phyloP scores from a whole-genome alignment of 2,113 vertebrate species.

The Dasyprocta punctata region DNA sequence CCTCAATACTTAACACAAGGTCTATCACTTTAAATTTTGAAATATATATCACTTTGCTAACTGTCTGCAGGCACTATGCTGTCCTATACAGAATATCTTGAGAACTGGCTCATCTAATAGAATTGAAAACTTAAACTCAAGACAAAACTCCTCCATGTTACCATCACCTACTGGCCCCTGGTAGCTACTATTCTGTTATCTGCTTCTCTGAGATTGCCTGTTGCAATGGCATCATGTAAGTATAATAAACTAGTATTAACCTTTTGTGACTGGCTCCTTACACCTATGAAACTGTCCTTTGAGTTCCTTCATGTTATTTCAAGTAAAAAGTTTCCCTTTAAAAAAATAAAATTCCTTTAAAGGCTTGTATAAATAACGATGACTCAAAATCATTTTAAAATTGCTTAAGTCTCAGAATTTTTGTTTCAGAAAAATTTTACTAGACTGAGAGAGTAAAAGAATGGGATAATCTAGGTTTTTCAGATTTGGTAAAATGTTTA shows the following conservation, averaged over 20 bases:
- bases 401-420: background rate
- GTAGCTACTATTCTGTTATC: background rate
- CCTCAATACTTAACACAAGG: background rate
- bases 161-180: no score
- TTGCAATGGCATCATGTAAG: background rate
- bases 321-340: background rate
- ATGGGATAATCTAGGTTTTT: no score
- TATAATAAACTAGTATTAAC: background rate
- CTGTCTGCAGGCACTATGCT: background rate
- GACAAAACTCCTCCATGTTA: background rate
- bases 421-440: background rate
- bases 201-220: no score
- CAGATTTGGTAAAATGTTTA: no score
- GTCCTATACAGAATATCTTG: background rate
- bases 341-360: background rate
- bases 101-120: background rate
- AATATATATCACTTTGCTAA: background rate
- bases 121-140: no score
- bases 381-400: no score
- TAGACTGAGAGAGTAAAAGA: no score
- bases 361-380: background rate
- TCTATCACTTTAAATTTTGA: background rate
- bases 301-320: background rate
- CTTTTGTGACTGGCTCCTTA: background rate
- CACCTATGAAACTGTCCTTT: background rate